phyloP scores from a whole-genome alignment of 2,113 vertebrate genomes.

The Spilogale gracilis region DNA sequence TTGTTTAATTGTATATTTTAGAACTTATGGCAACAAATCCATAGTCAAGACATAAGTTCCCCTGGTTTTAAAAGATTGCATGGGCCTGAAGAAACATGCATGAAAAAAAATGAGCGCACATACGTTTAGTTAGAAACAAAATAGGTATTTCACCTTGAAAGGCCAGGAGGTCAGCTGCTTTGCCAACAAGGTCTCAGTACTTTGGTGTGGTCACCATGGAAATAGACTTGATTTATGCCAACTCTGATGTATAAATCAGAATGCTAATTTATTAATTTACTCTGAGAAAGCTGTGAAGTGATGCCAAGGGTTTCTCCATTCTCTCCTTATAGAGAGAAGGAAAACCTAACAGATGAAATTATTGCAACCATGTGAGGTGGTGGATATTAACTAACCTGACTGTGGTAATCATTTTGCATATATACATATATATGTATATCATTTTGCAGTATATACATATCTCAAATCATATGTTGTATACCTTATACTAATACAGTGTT shows the following conservation, averaged over 20 bases:
- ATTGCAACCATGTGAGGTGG: neutral
- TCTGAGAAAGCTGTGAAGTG: neutral
- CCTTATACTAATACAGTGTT: neutral
- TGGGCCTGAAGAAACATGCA: neutral
- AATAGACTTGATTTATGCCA: slow-evolving; percentile 6
- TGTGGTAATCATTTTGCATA: neutral
- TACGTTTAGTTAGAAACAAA: neutral
- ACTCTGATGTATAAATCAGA: neutral
- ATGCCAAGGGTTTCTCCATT: neutral
- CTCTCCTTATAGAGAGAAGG: neutral
- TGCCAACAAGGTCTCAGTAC: neutral
- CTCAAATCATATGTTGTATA: neutral
- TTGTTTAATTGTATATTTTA: neutral
- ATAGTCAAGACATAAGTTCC: neutral
- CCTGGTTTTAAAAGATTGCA: neutral
- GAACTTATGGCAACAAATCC: neutral
- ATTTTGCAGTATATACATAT: neutral
- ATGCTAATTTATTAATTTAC: neutral
- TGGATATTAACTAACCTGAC: neutral
- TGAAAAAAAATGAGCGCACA: neutral
- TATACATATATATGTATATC: neutral
- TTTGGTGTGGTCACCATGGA: neutral
- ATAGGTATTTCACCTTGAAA: neutral
- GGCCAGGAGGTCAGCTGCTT: neutral
- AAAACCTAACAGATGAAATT: neutral